These are phyloP conservation scores for Pteruthius melanotis DNA, from an alignment of 2,113 vertebrate species.

Conservation along the genomic window DNA sequence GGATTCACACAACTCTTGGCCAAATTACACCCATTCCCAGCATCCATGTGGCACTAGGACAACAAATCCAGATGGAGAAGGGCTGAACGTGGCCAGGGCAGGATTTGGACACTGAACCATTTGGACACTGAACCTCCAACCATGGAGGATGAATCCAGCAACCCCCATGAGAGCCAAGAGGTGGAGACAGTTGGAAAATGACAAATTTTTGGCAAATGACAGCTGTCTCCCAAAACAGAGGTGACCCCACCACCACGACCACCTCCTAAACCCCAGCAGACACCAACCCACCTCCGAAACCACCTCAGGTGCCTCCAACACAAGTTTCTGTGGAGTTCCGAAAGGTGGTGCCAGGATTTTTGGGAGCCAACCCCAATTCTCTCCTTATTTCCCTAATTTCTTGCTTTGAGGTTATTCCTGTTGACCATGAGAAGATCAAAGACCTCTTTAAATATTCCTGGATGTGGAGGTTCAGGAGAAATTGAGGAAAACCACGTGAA, in stretches of 20 bases:
- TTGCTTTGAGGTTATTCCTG: background rate
- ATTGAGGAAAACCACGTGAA: fast-evolving
- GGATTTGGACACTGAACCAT: background rate
- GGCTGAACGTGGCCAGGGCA: background rate
- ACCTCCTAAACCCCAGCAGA: background rate
- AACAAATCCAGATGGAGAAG: background rate
- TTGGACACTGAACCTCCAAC: background rate
- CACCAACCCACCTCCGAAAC: background rate
- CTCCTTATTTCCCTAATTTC: background rate
- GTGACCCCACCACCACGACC: background rate
- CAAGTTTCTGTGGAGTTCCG: fast-evolving
- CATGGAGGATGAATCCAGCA: background rate
- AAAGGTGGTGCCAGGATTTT: background rate
- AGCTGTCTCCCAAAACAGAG: background rate
- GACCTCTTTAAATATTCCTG: background rate
- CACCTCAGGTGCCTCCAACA: background rate
- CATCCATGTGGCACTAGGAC: background rate
- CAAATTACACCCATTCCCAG: background rate
- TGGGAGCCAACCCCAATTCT: background rate
- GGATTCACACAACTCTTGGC: background rate
- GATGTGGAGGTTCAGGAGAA: background rate
- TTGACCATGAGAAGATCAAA: background rate
- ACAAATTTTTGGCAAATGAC: background rate
- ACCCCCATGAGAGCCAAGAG: background rate
- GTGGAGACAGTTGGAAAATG: background rate